A percentile compares a stretch with the other conserved stretches of the same genome.
phyloP scores from a whole-genome alignment of 2,888 invertebrate species.

The Arrhopalites spinosus region DNA sequence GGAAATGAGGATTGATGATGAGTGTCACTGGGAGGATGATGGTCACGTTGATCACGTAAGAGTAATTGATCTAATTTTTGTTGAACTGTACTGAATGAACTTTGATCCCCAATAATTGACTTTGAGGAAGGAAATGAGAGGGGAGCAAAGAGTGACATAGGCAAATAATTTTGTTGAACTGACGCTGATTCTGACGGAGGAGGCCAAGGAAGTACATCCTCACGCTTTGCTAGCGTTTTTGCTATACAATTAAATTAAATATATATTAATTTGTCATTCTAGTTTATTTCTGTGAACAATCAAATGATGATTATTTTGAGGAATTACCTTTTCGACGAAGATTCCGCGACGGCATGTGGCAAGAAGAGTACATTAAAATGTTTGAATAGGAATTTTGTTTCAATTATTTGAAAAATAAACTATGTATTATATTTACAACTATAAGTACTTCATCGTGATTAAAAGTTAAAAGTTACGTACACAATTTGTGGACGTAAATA shows the following conservation, averaged over 20 bases:
- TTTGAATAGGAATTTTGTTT: too few species aligned
- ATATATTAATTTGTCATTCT: neutral
- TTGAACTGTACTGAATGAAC: neutral
- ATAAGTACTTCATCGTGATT: too few species aligned
- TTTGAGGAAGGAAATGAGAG: neutral
- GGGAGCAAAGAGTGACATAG: neutral
- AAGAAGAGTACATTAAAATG: too few species aligned
- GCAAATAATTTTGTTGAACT: neutral
- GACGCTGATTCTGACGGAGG: slow-evolving; percentile 7
- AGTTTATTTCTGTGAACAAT: too few species aligned
- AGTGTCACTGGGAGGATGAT: neutral
- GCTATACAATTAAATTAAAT: slow-evolving; percentile 5
- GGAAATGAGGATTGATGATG: neutral
- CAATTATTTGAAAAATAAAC: too few species aligned
- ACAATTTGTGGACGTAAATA: too few species aligned
- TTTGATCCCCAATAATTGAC: neutral
- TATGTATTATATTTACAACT: too few species aligned
- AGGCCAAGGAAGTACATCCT: slow-evolving; percentile 20
- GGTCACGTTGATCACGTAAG: neutral
- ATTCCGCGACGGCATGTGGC: too few species aligned
- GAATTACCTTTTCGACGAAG: too few species aligned
- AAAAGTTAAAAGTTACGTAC: too few species aligned
- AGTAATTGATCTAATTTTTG: neutral
- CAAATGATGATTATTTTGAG: too few species aligned
- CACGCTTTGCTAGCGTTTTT: slow-evolving; percentile 10